Evolutionary conservation across 2,113 vertebrate species (phyloP).

Genomic region (Todiramphus saurophagus): DNA sequence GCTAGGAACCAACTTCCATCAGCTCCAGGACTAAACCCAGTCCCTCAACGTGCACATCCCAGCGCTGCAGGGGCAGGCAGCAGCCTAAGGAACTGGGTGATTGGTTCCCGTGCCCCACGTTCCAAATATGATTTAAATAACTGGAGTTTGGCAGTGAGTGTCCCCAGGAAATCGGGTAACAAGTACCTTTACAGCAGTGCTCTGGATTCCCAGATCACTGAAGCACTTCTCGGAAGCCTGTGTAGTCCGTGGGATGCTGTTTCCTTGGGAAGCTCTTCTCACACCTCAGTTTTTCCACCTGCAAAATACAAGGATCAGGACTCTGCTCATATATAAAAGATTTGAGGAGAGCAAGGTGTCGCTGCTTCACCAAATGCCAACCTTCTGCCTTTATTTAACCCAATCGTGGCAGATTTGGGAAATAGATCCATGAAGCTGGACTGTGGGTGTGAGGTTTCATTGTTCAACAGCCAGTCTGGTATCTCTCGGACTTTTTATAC

Average conservation of each 20-base stretch:
- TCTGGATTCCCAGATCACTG: not conserved
- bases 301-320: not conserved
- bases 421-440: accelerated
- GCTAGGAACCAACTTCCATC: not conserved
- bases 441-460: not conserved
- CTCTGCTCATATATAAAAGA: not conserved
- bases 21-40: not conserved
- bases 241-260: not conserved
- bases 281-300: not conserved
- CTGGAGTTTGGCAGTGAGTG: not conserved
- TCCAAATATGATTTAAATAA: accelerated
- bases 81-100: not conserved
- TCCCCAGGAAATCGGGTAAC: not conserved
- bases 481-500: not conserved
- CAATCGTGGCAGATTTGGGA: not conserved
- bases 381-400: not conserved
- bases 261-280: not conserved
- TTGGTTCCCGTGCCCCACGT: not conserved
- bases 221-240: not conserved
- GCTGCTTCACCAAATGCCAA: no score
- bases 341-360: no score
- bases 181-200: not conserved
- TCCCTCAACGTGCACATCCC: accelerated
- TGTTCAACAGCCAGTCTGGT: not conserved
- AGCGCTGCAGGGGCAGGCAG: accelerated